phyloP scores from a whole-genome alignment of 2,113 vertebrate genomes.

The Scophthalmus maximus region DNA sequence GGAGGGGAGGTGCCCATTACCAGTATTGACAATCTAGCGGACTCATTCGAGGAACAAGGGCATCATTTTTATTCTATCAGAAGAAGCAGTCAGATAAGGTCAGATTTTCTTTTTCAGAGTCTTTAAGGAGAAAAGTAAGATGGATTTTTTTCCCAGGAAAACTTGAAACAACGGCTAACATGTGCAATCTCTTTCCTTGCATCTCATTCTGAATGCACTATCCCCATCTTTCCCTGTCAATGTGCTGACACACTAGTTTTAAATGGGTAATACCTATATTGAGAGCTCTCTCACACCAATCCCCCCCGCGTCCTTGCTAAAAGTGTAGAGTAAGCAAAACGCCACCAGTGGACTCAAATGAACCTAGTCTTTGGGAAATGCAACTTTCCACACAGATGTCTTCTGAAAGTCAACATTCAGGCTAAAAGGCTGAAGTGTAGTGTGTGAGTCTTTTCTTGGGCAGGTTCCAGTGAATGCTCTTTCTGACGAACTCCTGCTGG shows the following conservation, averaged over 20 bases:
- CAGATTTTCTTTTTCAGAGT: slow-evolving; percentile 1
- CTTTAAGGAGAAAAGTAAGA: slow-evolving; percentile 1
- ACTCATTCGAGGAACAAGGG: slow-evolving; percentile 7
- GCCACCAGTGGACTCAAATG: slow-evolving; percentile 44
- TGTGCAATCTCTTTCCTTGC: slow-evolving; percentile 7
- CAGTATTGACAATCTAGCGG: slow-evolving; percentile 18
- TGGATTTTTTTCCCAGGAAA: slow-evolving; percentile 12
- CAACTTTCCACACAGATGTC: slow-evolving; percentile 52
- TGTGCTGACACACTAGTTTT: slow-evolving; percentile 61
- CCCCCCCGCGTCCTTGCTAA: slow-evolving; percentile 34
- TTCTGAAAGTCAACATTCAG: slow-evolving; percentile 69
- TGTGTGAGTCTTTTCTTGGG: slow-evolving; percentile 64
- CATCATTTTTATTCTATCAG: neutral
- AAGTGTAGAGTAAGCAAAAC: slow-evolving; percentile 52
- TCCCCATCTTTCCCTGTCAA: slow-evolving; percentile 27
- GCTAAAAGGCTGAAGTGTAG: slow-evolving; percentile 37
- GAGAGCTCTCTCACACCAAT: slow-evolving; percentile 34
- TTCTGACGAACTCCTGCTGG: slow-evolving; percentile 77
- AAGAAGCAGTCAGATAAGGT: neutral
- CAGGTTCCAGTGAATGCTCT: slow-evolving; percentile 67
- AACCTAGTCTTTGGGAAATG: slow-evolving; percentile 60
- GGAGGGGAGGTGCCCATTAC: slow-evolving; percentile 25
- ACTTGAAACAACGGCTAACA: slow-evolving; percentile 12
- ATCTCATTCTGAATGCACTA: slow-evolving; percentile 21
- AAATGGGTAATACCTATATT: slow-evolving; percentile 18